Base-by-base conservation (phyloP, 2,888 invertebrate species). In the Archaeoteleia sp. region DNA sequence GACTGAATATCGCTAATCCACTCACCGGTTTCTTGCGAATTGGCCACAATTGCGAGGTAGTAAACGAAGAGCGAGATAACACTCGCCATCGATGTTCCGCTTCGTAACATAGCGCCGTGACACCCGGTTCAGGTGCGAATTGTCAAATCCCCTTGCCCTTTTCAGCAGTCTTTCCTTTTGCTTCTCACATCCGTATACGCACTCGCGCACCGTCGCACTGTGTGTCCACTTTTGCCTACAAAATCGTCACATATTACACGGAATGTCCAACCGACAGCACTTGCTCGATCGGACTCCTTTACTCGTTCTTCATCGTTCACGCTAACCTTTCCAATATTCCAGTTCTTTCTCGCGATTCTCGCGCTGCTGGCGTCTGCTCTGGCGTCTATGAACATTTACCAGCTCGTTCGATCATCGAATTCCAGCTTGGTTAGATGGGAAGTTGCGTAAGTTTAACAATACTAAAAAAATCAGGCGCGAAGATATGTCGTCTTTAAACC, bases 21-120 rank as follows among this genome's bases (percentile, higher is more conserved):
- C 76, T 74, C 61, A 79, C 78, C 77, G 61, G 74, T 58, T 45
- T 78, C 75, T 39, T 78, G 70, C 43, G 71, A 65, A 60, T 75
- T 73, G 63, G 78, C 73, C 29, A 71, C 68, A 53, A 75, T 65
- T 54, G 76, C 70, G 63, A 79, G 70, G 61, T 63, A 72, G 53
- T 74, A 75, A 57, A 82, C 66, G 63, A 82, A 54, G 62, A 77
- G 62, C 51, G 73, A 74, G 67, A 72, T 69, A 72, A 77, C 74
- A 75, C 69, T 74, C 74, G 76, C 77, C 75, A 78, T 81, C 73
- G 76, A 80, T 77, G 75, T 74, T 77, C 74, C 75, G 73, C 76
- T 74, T 76, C 57, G 74, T 77, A 81, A 82, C 84, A 84, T 84
- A 83, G 84, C 83, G 82, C 80, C 82, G 74, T 76, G 79, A 78